A percentile compares a stretch with the other conserved stretches of the same genome.
Evolutionary conservation across 2,113 vertebrate genomes (phyloP).

Genomic region (Pao palembangensis): DNA sequence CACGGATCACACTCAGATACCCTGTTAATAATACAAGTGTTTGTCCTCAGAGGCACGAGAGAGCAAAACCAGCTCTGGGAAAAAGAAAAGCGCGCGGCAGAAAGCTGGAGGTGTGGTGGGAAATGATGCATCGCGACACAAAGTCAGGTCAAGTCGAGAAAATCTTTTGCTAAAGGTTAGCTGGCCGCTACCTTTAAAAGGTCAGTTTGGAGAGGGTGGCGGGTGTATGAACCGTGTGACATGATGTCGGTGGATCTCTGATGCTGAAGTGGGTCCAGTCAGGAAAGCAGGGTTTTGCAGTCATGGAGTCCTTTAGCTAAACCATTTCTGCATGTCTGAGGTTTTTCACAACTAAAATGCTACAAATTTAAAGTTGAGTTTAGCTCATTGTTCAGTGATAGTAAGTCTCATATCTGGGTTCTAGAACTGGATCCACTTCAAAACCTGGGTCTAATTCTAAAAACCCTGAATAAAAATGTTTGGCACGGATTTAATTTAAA

Average conservation of each 20-base stretch:
- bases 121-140: slow-evolving; percentile 14
- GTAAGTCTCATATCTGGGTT: no score
- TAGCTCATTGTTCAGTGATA: no score
- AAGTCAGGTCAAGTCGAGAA: slow-evolving; percentile 1
- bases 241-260: slow-evolving; percentile 2
- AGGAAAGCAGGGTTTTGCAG: slow-evolving; percentile 39
- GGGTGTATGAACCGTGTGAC: slow-evolving; percentile 5
- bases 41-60: slow-evolving; percentile 45
- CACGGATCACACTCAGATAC: slow-evolving; percentile 37
- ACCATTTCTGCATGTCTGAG: no score
- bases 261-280: slow-evolving; percentile 13
- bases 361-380: no score
- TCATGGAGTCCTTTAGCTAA: no score
- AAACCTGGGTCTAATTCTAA: no score
- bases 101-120: slow-evolving; percentile 25
- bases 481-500: no score
- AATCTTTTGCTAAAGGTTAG: slow-evolving; percentile 17
- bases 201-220: slow-evolving; percentile 28
- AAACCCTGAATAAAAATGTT: no score
- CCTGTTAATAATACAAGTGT: slow-evolving; percentile 66
- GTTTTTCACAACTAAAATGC: no score
- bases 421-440: no score
- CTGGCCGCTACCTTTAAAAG: slow-evolving; percentile 43
- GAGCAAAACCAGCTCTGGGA: slow-evolving; percentile 13
- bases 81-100: slow-evolving; percentile 1